Percentiles rank a stretch among this genome's conserved stretches.
These are phyloP conservation scores for Alitta virens DNA, from an alignment of 2,888 invertebrate species.

Conservation along the genomic window DNA sequence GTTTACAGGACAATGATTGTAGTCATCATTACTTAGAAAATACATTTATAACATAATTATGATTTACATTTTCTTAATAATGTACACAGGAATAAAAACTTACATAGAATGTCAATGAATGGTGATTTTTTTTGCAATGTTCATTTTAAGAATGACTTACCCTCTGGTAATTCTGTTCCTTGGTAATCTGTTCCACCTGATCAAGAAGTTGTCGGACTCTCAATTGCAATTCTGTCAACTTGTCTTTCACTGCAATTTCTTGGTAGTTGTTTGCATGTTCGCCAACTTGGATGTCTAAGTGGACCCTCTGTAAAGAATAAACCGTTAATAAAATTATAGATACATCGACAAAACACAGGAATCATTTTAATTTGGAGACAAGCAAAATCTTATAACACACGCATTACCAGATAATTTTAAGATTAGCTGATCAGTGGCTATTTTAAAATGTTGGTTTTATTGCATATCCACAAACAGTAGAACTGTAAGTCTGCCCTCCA, in stretches of 20 bases:
- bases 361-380: too few species aligned
- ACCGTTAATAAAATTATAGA: too few species aligned
- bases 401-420: too few species aligned
- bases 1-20: too few species aligned
- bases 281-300: conserved; percentile 97
- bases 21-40: too few species aligned
- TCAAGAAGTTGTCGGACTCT: conserved; percentile 91
- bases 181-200: conserved; percentile 82
- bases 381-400: too few species aligned
- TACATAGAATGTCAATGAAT: neutral
- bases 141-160: too few species aligned
- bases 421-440: too few species aligned
- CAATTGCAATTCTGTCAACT: conserved; percentile 89
- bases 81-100: neutral
- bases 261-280: conserved; percentile 98
- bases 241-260: conserved; percentile 95
- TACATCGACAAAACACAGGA: neutral
- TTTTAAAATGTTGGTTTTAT: too few species aligned
- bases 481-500: too few species aligned
- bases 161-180: conserved; percentile 34
- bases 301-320: conserved; percentile 78
- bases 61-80: neutral
- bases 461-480: too few species aligned
- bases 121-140: neutral
- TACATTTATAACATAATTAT: too few species aligned